A percentile compares a stretch with the other conserved stretches of the same genome.
These are phyloP conservation scores for Tillus elongatus DNA, from an alignment of 2,888 invertebrate species.

Conservation along the genomic window DNA sequence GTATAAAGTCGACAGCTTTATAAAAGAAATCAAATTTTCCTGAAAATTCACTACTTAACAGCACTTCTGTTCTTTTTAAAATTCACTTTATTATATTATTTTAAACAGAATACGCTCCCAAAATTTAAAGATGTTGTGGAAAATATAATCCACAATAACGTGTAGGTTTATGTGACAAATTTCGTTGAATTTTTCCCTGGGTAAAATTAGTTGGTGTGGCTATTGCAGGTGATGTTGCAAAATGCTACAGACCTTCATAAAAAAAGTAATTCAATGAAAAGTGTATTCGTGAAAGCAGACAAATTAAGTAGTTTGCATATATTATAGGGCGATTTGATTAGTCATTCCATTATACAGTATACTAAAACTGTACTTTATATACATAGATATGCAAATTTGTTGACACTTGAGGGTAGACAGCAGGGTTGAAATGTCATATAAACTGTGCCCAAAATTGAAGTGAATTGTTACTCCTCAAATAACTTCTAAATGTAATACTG, in stretches of 20 bases:
- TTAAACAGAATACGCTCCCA: too few relatives aligned
- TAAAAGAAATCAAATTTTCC: too few relatives aligned
- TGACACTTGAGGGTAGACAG: conserved; percentile 16
- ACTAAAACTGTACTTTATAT: conserved; percentile 29
- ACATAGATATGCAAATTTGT: conserved; percentile 32
- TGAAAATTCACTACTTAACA: too few relatives aligned
- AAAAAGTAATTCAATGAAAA: background rate
- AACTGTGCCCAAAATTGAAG: conserved; percentile 22
- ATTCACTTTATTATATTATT: too few relatives aligned
- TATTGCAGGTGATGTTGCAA: too few relatives aligned
- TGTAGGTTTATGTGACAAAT: too few relatives aligned
- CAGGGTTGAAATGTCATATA: conserved; percentile 11
- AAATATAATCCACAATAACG: too few relatives aligned
- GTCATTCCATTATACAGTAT: conserved; percentile 26
- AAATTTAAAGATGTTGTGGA: too few relatives aligned
- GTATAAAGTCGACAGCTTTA: too few relatives aligned
- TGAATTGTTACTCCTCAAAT: conserved; percentile 23
- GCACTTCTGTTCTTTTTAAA: too few relatives aligned
- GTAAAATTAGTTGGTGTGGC: too few relatives aligned
- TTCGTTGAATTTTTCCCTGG: too few relatives aligned
- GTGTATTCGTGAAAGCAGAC: conserved; percentile 8
- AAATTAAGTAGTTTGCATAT: conserved; percentile 28
- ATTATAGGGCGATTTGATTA: conserved; percentile 28
- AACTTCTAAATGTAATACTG: conserved; percentile 29
- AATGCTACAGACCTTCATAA: background rate